phyloP scores from a whole-genome alignment of 2,888 invertebrate species.

The Miltochrista miniata region DNA sequence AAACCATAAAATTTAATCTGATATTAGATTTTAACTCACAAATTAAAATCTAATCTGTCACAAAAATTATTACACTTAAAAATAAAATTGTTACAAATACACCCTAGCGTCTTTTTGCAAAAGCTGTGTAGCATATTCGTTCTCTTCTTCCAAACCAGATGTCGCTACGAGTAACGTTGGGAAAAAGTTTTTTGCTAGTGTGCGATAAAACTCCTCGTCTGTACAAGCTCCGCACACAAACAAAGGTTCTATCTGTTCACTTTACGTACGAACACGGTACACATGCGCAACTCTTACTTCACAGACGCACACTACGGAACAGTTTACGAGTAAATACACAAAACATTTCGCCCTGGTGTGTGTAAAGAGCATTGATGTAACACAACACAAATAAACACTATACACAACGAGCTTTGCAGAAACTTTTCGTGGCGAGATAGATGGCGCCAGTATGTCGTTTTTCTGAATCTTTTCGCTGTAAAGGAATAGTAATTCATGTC shows the following conservation, averaged over 20 bases:
- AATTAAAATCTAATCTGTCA: too few relatives aligned
- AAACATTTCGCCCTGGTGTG: slow-evolving; percentile 31
- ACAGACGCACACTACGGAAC: slow-evolving; percentile 31
- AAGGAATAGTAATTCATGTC: too few relatives aligned
- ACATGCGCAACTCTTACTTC: slow-evolving; percentile 40
- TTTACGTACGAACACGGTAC: slow-evolving; percentile 37
- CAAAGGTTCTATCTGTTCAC: slow-evolving; percentile 30
- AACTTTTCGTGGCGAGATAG: slow-evolving; percentile 43
- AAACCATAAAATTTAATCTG: background rate
- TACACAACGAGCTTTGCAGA: slow-evolving; percentile 36
- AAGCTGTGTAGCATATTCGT: slow-evolving; percentile 44
- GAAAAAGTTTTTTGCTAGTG: slow-evolving; percentile 52
- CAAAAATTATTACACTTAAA: background rate
- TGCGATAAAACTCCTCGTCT: slow-evolving; percentile 46
- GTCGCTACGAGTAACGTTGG: slow-evolving; percentile 63
- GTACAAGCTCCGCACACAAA: slow-evolving; percentile 43
- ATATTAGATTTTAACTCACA: background rate
- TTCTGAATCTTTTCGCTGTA: background rate
- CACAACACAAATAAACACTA: slow-evolving; percentile 40
- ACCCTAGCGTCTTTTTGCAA: slow-evolving; percentile 52
- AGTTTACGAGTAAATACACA: slow-evolving; percentile 33
- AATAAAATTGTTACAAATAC: slow-evolving; percentile 24
- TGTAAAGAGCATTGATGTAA: slow-evolving; percentile 39
- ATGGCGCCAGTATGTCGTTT: slow-evolving; percentile 51
- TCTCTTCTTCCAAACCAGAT: slow-evolving; percentile 57